These are phyloP conservation scores for Aphaenogaster rudis DNA, from an alignment of 1,140 invertebrate species.

Conservation along the genomic window DNA sequence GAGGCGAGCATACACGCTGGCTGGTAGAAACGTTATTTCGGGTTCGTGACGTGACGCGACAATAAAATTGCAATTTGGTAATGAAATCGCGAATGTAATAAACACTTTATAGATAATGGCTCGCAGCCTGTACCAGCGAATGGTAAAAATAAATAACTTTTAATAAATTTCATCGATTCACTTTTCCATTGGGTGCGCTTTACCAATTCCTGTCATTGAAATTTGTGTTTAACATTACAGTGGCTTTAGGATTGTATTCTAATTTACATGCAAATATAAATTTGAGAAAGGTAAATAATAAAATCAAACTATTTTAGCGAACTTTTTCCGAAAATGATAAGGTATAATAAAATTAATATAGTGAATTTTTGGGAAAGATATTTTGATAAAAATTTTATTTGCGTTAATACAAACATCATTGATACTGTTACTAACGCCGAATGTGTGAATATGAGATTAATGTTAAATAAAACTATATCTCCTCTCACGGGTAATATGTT, in stretches of 20 bases:
- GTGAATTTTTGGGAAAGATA: not conserved
- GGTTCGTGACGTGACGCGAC: constrained; percentile 30
- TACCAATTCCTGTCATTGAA: constrained; percentile 9
- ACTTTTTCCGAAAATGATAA: not conserved
- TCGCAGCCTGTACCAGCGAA: not conserved
- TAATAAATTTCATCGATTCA: constrained; percentile 43
- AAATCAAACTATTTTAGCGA: not conserved
- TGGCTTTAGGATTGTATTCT: constrained; percentile 4
- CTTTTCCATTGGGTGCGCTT: constrained; percentile 18
- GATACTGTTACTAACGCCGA: not conserved
- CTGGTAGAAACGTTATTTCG: constrained; percentile 53
- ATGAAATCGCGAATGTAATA: constrained; percentile 54
- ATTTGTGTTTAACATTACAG: constrained; percentile 21
- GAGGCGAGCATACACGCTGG: constrained; percentile 30
- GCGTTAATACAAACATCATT: not conserved
- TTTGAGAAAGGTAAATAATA: not conserved
- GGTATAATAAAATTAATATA: not conserved
- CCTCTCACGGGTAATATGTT: too few relatives aligned
- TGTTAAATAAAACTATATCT: not conserved
- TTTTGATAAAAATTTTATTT: not conserved
- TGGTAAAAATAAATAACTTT: constrained; percentile 40
- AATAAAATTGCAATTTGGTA: constrained; percentile 62
- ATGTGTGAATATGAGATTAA: not conserved
- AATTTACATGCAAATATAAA: not conserved
- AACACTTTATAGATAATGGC: constrained; percentile 51